A percentile compares a stretch with the other conserved stretches of the same genome.
Evolutionary conservation across 1,140 invertebrate species (phyloP).

Genomic region (Neodiprion lecontei): DNA sequence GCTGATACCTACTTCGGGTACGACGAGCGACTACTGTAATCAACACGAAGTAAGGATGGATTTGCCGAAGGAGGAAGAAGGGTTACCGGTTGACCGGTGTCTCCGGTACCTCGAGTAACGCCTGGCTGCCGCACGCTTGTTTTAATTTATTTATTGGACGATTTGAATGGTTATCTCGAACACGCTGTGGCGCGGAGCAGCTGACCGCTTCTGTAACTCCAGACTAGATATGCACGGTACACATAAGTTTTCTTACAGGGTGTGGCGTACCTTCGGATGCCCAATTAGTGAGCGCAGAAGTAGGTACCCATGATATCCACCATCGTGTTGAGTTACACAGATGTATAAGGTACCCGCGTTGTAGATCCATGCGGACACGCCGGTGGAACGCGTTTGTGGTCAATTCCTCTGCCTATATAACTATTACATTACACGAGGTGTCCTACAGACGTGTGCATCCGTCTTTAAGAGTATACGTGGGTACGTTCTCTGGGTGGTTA

Average conservation of each 20-base stretch:
- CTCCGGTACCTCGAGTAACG: not conserved
- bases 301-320: not conserved
- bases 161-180: conserved; percentile 31
- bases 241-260: not conserved
- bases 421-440: not conserved
- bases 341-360: not conserved
- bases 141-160: conserved; percentile 34
- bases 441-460: not conserved
- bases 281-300: conserved; percentile 30
- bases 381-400: too few relatives aligned
- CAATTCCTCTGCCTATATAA: not conserved
- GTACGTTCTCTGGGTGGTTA: too few relatives aligned
- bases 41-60: not conserved
- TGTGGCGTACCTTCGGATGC: conserved; percentile 21
- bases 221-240: too few relatives aligned
- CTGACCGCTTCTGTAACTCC: conserved; percentile 20
- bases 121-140: conserved; percentile 10
- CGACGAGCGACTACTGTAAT: too few relatives aligned
- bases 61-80: conserved; percentile 1
- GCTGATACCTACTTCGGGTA: too few relatives aligned
- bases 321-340: not conserved
- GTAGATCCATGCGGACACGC: not conserved
- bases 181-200: conserved; percentile 15
- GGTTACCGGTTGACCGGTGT: not conserved
- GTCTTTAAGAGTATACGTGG: too few relatives aligned